Base-by-base conservation (phyloP, 2,797 vertebrate genomes). In the Emydoidea blandingii region DNA sequence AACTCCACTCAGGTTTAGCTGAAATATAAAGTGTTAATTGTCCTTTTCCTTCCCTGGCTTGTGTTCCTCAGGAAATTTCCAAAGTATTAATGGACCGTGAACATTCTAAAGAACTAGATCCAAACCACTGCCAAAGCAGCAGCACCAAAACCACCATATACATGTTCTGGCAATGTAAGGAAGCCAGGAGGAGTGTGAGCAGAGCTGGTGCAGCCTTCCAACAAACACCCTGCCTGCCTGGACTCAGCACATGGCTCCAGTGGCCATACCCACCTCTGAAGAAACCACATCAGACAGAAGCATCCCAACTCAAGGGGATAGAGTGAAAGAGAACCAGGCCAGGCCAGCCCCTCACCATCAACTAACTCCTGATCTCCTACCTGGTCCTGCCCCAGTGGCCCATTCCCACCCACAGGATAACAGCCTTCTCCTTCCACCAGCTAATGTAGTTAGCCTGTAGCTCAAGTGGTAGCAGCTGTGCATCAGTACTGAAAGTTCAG, bases 251-350 rank as follows among this genome's bases (percentile, higher is more conserved):
- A 15, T 0, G 85, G 47, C 1, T 9, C 57, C 53, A 37, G 37
- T 15, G 62, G 29, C 29, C 37, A 11, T 53, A 85, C 52, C 27
- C 84, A 25, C 5, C 59, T 74, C 50, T 44, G 80, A 49, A 65
- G n/a, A 31, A 5, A 0, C 14, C 0, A 0, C 9, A 11, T 14
- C 37, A 34, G 83, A 88, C 18, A 53, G 4, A n/a, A 89, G n/a
- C 89, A 81, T 2, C 9, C n/a, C 16, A 79, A n/a, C 2, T 4
- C 1, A 25, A 89, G 9, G 14, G 12, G 85, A 6, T 10, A 53
- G 29, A 85, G 8, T 29, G 47, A 27, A 88, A 86, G 62, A n/a
- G 62, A n/a, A 68, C 9, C 65, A 37, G n/a, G 19, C n/a, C n/a
- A 91, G 31, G 25, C 15, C n/a, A 62, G 44, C 50, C 86, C 21